A percentile compares a stretch with the other conserved stretches of the same genome.
Conservation (phyloP, 2,888 invertebrate genomes). For the Proisotoma minuta region DNA sequence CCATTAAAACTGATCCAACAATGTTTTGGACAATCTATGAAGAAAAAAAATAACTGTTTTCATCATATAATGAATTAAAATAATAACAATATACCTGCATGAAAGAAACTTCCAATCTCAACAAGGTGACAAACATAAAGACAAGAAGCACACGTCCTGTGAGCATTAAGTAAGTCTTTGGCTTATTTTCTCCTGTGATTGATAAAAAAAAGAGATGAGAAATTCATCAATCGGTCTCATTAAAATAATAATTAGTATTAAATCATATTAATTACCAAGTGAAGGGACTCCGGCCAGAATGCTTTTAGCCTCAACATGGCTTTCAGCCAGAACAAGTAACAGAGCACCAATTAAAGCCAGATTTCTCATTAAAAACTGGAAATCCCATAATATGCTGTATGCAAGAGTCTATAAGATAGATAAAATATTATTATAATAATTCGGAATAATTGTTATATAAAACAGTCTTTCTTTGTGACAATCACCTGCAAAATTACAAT, state of each 20-base stretch:
- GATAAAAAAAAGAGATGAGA: not conserved
- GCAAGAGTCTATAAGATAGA: conserved; percentile 75
- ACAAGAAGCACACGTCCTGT: conserved; percentile 92
- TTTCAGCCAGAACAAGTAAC: conserved; percentile 91
- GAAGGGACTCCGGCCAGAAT: conserved; percentile 93
- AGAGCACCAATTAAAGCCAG: conserved; percentile 96
- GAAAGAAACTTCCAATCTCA: conserved; percentile 87
- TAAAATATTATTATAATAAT: conserved; percentile 25
- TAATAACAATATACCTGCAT: conserved; percentile 61
- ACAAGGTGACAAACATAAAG: conserved; percentile 96
- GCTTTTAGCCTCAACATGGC: conserved; percentile 84
- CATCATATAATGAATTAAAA: not conserved
- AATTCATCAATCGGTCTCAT: not conserved
- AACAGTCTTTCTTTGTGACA: not conserved
- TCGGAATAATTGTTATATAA: conserved; percentile 13
- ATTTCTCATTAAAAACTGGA: conserved; percentile 93
- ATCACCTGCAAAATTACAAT: conserved; percentile 90
- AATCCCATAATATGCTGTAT: conserved; percentile 96
- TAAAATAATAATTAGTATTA: not conserved
- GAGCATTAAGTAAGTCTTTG: conserved; percentile 92
- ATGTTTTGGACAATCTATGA: conserved; percentile 82
- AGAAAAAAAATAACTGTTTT: conserved; percentile 20
- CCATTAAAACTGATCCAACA: conserved; percentile 88
- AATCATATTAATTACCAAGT: conserved; percentile 56
- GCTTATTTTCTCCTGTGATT: conserved; percentile 74